Conservation (phyloP, 2,113 vertebrate species). For the Solenodon paradoxus region DNA sequence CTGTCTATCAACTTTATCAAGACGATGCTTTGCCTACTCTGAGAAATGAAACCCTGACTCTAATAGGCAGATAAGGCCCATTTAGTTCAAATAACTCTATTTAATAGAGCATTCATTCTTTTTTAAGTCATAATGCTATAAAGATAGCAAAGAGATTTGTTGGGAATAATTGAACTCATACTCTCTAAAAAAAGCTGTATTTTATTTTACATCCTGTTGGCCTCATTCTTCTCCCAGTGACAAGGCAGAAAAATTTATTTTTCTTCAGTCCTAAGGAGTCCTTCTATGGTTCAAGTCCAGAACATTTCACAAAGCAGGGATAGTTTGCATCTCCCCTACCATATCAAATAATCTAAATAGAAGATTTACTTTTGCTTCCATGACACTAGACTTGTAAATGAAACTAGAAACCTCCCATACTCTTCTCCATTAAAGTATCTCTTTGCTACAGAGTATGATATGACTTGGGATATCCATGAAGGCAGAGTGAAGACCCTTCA, state of each 20-base stretch:
- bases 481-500: no score
- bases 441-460: background rate
- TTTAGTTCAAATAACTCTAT: background rate
- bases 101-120: background rate
- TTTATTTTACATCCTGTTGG: background rate
- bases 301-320: background rate
- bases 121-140: background rate
- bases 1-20: background rate
- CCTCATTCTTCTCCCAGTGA: background rate
- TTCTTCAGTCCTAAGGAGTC: background rate
- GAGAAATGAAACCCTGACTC: background rate
- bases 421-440: background rate
- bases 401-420: background rate
- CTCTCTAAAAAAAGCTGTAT: background rate
- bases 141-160: background rate
- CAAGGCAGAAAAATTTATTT: background rate
- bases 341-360: background rate
- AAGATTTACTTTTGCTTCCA: background rate
- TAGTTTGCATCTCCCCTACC: background rate
- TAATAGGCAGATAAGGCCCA: background rate
- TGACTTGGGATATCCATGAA: no score
- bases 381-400: background rate
- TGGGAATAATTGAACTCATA: background rate
- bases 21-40: background rate
- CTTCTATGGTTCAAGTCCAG: background rate